Conservation (phyloP, 1,140 invertebrate species). For the Bombus vancouverensis region DNA sequence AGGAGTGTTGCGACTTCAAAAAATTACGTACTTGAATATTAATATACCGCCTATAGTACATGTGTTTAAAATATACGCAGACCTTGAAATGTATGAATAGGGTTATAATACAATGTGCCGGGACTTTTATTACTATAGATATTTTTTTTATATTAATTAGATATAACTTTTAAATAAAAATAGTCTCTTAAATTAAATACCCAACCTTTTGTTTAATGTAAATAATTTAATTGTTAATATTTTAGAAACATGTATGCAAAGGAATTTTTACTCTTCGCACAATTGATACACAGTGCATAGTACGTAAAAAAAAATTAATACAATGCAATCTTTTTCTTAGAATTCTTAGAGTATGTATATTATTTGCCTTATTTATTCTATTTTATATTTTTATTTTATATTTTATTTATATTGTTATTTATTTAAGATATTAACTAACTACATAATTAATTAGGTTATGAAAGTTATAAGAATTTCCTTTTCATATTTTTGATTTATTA, state of each 20-base stretch:
- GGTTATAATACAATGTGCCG: not conserved
- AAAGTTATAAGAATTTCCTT: not conserved
- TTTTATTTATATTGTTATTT: not conserved
- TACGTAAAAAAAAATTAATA: not conserved
- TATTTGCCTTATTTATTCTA: not conserved
- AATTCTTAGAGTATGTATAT: not conserved
- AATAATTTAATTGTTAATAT: not conserved
- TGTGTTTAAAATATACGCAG: constrained; percentile 33
- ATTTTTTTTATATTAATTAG: not conserved
- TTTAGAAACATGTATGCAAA: not conserved
- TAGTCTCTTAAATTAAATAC: not conserved
- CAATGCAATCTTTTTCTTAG: not conserved
- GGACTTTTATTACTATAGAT: not conserved
- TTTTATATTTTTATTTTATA: not conserved
- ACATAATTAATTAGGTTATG: not conserved
- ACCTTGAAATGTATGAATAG: constrained; percentile 33
- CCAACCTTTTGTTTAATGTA: not conserved
- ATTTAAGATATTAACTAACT: not conserved
- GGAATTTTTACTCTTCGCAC: not conserved
- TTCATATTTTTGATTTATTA: constrained; percentile 40
- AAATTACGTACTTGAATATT: constrained; percentile 11
- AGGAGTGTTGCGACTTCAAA: not conserved
- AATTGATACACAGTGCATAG: not conserved
- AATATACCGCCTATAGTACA: not conserved
- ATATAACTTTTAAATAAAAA: not conserved